Conservation (phyloP, 35 echinoderm and acorn worm genomes). For the Hemicentrotus pulcherrimus region DNA sequence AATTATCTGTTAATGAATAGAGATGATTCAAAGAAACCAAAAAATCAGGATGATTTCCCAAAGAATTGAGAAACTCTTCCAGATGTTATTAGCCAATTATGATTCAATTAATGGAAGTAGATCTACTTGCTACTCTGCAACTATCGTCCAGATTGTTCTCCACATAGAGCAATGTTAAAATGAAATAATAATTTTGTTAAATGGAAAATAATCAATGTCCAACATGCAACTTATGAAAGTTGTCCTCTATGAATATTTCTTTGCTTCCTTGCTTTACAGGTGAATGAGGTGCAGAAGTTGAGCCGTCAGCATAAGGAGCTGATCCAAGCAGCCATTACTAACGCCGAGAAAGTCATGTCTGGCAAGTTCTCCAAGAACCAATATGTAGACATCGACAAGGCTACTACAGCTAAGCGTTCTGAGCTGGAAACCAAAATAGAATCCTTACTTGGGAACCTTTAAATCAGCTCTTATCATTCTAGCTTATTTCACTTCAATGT, state of each 20-base stretch:
- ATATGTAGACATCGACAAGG: slow-evolving; percentile 89
- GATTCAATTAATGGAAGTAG: no score
- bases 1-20: no score
- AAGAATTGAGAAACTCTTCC: no score
- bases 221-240: not conserved
- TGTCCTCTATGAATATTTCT: not conserved
- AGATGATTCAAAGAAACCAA: no score
- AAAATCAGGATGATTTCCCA: no score
- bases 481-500: not conserved
- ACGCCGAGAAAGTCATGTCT: slow-evolving; percentile 88
- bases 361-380: slow-evolving; percentile 86
- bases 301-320: slow-evolving; percentile 76
- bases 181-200: no score
- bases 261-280: slow-evolving; percentile 52
- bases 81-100: no score
- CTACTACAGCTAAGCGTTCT: slow-evolving; percentile 75
- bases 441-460: slow-evolving; percentile 61
- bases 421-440: slow-evolving; percentile 76
- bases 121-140: no score
- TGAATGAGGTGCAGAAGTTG: slow-evolving; percentile 84
- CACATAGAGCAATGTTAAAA: no score
- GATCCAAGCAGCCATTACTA: slow-evolving; percentile 63
- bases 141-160: not conserved
- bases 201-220: not conserved
- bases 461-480: not conserved